A percentile compares a stretch with the other conserved stretches of the same genome.
Conservation (phyloP, 2,797 vertebrate species). For the Sternarchorhynchus goeldii region DNA sequence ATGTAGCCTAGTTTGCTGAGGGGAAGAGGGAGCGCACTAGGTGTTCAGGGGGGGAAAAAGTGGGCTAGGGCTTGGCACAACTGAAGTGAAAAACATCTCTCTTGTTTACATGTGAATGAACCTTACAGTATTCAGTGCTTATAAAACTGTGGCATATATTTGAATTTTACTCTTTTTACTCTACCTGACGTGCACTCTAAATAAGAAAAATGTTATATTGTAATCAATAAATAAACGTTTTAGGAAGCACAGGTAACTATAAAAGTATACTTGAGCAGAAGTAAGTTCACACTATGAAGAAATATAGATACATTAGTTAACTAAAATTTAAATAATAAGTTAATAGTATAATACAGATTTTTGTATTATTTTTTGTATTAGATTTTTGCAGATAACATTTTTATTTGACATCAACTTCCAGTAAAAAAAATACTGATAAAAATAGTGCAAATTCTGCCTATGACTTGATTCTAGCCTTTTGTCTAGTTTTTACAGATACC, state of each 20-base stretch:
- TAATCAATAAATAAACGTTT: background rate
- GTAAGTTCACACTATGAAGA: background rate
- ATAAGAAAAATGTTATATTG: background rate
- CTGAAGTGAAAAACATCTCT: background rate
- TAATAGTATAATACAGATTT: too few relatives aligned
- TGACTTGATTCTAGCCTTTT: too few relatives aligned
- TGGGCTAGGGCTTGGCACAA: background rate
- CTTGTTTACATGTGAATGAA: too few relatives aligned
- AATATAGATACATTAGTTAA: background rate
- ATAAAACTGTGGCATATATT: background rate
- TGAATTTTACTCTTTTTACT: background rate
- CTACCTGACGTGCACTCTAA: too few relatives aligned
- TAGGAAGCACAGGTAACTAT: background rate
- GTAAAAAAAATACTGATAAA: too few relatives aligned
- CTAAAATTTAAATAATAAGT: too few relatives aligned
- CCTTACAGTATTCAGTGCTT: background rate
- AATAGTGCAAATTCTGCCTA: too few relatives aligned
- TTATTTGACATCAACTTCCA: too few relatives aligned
- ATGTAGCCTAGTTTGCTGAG: background rate
- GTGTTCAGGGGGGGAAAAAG: background rate
- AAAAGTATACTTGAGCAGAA: background rate
- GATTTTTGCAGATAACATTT: too few relatives aligned
- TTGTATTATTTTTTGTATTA: too few relatives aligned
- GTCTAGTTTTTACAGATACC: too few relatives aligned
- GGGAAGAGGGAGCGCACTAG: conserved; percentile 22